Evolutionary conservation across 2,113 vertebrate genomes (phyloP).

Genomic region (Heliornis fulica): DNA sequence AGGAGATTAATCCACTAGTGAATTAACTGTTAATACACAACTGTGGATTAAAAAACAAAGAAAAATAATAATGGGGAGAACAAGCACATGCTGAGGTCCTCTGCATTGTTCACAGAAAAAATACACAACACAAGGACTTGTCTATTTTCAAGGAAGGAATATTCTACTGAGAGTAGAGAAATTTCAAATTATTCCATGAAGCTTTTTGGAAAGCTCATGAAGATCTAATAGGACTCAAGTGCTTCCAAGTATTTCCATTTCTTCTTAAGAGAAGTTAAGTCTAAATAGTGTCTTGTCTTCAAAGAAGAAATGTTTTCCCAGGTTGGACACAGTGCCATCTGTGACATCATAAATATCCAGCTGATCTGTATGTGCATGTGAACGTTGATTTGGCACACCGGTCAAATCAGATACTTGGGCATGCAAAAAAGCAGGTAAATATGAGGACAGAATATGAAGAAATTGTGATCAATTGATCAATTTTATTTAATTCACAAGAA

Average conservation of each 20-base stretch:
- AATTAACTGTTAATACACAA: neutral
- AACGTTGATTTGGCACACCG: neutral
- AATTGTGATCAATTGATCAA: neutral
- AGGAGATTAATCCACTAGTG: neutral
- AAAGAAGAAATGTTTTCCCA: neutral
- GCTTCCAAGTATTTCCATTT: neutral
- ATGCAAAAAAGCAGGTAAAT: neutral
- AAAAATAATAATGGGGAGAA: neutral
- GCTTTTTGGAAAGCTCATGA: neutral
- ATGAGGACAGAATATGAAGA: neutral
- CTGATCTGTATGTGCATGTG: neutral
- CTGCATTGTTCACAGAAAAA: neutral
- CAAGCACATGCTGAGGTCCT: rapidly evolving
- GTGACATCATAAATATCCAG: neutral
- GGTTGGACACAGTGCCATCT: neutral
- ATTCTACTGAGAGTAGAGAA: no score
- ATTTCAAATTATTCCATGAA: neutral
- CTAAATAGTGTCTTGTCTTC: neutral
- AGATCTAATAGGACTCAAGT: neutral
- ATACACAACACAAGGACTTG: neutral
- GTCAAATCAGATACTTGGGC: no score
- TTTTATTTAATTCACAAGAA: neutral
- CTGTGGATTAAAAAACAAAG: neutral
- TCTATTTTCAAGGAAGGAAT: neutral
- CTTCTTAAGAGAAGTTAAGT: neutral